phyloP scores from a whole-genome alignment of 2,797 vertebrate species.

The Podarcis lilfordi region DNA sequence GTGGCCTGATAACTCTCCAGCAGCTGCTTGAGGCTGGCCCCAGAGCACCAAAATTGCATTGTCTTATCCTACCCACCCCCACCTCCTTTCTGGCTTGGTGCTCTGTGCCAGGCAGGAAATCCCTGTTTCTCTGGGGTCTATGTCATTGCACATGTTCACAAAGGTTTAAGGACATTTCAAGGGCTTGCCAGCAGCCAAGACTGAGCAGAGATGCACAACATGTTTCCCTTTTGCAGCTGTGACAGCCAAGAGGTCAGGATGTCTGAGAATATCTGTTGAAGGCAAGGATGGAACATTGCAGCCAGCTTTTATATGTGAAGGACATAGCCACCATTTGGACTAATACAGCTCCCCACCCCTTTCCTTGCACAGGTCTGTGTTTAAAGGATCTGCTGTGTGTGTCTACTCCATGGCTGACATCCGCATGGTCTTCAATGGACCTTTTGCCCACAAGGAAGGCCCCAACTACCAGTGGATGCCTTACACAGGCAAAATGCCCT shows the following conservation, averaged over 20 bases:
- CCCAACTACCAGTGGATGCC: conserved; percentile 99
- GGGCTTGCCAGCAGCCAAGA: not conserved
- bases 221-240: not conserved
- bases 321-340: not conserved
- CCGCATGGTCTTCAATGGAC: conserved; percentile 98
- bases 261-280: not conserved
- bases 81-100: not conserved
- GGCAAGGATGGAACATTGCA: not conserved
- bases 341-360: not conserved
- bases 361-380: conserved; percentile 86
- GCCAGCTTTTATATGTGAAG: not conserved
- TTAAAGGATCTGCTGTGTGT: conserved; percentile 96
- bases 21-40: not conserved
- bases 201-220: not conserved
- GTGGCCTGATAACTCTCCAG: not conserved
- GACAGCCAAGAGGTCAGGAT: not conserved
- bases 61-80: not conserved
- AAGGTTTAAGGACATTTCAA: conserved; percentile 6
- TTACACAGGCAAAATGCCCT: conserved; percentile 97
- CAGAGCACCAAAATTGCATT: conserved; percentile 21
- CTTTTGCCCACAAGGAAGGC: conserved; percentile 98
- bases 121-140: not conserved
- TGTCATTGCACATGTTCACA: not conserved
- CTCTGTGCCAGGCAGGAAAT: not conserved
- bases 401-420: conserved; percentile 99